Evolutionary conservation across 2,888 invertebrate genomes (phyloP).

Genomic region (Diaphora mendica): DNA sequence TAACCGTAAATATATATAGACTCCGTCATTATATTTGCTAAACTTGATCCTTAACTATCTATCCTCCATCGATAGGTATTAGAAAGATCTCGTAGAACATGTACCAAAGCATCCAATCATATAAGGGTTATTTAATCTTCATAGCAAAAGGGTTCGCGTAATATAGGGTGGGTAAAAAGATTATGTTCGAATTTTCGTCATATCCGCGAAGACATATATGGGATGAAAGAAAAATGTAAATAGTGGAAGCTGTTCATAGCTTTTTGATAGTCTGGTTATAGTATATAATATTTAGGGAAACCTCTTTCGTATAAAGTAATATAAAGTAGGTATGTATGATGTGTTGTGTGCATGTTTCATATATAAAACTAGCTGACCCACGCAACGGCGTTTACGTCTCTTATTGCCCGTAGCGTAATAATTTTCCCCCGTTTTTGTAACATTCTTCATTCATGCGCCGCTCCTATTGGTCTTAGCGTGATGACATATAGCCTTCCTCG

Average conservation of each 20-base stretch:
- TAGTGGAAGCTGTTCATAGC: constrained; percentile 4
- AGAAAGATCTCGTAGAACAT: constrained; percentile 16
- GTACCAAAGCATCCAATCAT: constrained; percentile 39
- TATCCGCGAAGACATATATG: constrained; percentile 10
- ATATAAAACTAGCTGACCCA: no score
- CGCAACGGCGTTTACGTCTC: no score
- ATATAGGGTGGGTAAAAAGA: constrained; percentile 7
- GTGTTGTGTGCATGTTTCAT: not conserved
- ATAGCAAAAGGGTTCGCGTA: constrained; percentile 17
- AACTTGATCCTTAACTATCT: constrained; percentile 18
- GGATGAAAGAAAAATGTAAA: constrained; percentile 3
- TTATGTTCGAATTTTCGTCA: constrained; percentile 5
- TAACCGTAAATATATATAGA: not conserved
- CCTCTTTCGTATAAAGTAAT: not conserved
- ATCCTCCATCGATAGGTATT: constrained; percentile 14
- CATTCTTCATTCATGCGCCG: no score
- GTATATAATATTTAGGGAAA: not conserved
- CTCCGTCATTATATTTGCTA: constrained; percentile 13
- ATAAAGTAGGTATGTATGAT: not conserved
- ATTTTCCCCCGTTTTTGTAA: no score
- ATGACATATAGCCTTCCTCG: no score
- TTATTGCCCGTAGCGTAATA: no score
- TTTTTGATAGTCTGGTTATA: not conserved
- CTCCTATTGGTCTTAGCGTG: no score
- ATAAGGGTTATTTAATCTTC: constrained; percentile 44